phyloP scores from a whole-genome alignment of 2,888 invertebrate species.

The Dasypogon diadema region DNA sequence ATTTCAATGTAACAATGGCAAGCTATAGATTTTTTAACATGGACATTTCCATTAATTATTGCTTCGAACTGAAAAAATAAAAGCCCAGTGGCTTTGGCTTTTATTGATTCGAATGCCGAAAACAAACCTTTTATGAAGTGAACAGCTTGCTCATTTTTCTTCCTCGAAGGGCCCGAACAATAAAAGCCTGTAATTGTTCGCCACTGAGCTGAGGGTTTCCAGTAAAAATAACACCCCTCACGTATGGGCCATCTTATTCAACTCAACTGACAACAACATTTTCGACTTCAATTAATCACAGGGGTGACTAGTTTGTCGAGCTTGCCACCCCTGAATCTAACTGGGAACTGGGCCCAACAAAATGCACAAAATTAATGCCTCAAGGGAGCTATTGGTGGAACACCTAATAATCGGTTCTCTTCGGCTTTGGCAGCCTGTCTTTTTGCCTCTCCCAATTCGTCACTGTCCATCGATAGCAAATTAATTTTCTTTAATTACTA shows the following conservation, averaged over 20 bases:
- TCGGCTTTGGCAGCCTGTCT: background rate
- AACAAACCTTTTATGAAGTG: constrained; percentile 12
- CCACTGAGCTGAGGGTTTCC: background rate
- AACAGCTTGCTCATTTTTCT: constrained; percentile 31
- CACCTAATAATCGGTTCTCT: constrained; percentile 26
- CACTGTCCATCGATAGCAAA: constrained; percentile 55
- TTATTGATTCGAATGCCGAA: constrained; percentile 16
- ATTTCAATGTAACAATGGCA: constrained; percentile 25
- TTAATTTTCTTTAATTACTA: constrained; percentile 56
- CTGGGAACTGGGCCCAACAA: background rate
- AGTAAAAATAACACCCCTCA: constrained; percentile 20
- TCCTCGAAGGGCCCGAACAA: constrained; percentile 5
- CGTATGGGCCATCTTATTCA: constrained; percentile 31
- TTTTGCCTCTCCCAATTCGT: constrained; percentile 51
- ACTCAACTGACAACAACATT: constrained; percentile 45
- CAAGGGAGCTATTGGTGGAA: constrained; percentile 33
- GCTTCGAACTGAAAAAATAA: background rate
- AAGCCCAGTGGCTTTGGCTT: background rate
- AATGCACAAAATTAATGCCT: constrained; percentile 14
- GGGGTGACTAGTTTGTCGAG: constrained; percentile 17
- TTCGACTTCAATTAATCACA: constrained; percentile 45
- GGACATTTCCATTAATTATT: constrained; percentile 42
- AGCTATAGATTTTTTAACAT: background rate
- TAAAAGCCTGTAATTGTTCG: constrained; percentile 28
- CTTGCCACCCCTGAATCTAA: constrained; percentile 14